Evolutionary conservation across 2,888 invertebrate species (phyloP).

Genomic region (Luperina testacea): DNA sequence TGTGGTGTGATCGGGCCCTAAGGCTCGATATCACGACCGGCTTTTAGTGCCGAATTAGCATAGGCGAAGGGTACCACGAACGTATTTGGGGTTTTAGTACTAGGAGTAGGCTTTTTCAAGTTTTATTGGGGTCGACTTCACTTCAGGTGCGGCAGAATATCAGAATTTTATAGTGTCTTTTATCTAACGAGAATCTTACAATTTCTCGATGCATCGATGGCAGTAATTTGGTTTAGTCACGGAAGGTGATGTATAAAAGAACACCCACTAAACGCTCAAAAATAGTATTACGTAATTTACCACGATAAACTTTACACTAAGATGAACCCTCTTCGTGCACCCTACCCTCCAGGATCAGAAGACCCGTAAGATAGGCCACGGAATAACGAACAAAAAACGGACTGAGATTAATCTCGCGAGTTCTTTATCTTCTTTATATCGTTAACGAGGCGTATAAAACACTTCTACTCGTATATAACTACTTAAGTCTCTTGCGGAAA

Average conservation of each 20-base stretch:
- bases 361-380: not conserved
- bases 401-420: not conserved
- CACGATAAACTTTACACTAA: not conserved
- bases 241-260: conserved; percentile 6
- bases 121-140: conserved; percentile 32
- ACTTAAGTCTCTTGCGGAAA: conserved; percentile 30
- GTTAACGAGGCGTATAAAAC: conserved; percentile 24
- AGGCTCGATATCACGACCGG: conserved; percentile 51
- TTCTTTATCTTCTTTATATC: not conserved
- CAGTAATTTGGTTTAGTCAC: not conserved
- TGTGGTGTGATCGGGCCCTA: not conserved
- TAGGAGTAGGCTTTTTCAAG: conserved; percentile 27
- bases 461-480: not conserved
- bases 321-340: not conserved
- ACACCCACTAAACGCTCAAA: not conserved
- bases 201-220: not conserved
- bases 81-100: conserved; percentile 47
- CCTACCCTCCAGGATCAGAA: not conserved
- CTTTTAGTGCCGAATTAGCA: conserved; percentile 60
- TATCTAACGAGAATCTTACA: not conserved
- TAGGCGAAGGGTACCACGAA: conserved; percentile 42
- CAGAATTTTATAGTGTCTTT: not conserved
- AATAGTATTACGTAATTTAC: not conserved
- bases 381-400: not conserved
- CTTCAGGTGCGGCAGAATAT: conserved; percentile 21